These are phyloP conservation scores for Adela reaumurella DNA, from an alignment of 2,888 invertebrate genomes.

Conservation along the genomic window DNA sequence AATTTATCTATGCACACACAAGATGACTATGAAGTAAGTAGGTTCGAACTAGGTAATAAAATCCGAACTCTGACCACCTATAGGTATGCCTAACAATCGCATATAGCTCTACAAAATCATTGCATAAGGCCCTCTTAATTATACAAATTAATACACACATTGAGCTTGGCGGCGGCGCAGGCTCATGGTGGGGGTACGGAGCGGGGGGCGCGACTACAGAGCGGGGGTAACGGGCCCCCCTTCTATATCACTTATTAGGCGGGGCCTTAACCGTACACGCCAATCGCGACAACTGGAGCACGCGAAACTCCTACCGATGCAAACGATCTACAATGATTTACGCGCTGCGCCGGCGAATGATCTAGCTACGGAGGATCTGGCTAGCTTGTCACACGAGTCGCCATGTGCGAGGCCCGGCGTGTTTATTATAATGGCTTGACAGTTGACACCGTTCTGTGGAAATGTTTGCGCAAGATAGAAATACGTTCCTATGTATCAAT, in stretches of 20 bases:
- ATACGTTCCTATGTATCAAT: no score
- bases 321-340: conserved; percentile 27
- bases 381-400: conserved; percentile 34
- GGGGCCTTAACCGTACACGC: conserved; percentile 21
- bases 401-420: background rate
- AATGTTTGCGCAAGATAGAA: background rate
- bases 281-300: conserved; percentile 40
- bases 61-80: no score
- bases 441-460: background rate
- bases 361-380: conserved; percentile 43
- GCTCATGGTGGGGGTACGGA: background rate
- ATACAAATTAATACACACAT: background rate
- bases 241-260: background rate
- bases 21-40: no score
- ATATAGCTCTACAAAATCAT: background rate
- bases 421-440: background rate
- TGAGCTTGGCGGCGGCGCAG: background rate
- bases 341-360: no score
- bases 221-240: background rate
- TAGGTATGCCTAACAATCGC: no score
- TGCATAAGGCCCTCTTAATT: background rate
- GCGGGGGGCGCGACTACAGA: background rate
- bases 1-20: no score
- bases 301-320: conserved; percentile 16
- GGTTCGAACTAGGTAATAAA: no score